These are phyloP conservation scores for Actenoides hombroni DNA, from an alignment of 2,113 vertebrate genomes.

Conservation along the genomic window DNA sequence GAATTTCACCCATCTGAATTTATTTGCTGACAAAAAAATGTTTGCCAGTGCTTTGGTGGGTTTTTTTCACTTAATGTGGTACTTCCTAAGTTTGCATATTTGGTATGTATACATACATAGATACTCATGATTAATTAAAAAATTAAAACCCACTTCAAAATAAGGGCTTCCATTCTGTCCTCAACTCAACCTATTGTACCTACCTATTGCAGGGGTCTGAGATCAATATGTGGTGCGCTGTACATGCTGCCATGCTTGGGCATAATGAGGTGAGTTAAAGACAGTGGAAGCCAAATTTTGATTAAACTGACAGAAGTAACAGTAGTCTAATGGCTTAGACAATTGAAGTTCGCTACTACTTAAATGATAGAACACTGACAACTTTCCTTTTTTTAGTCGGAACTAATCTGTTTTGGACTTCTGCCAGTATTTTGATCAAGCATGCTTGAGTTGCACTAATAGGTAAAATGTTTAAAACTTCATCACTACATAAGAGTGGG, in stretches of 20 bases:
- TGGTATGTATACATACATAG: not conserved
- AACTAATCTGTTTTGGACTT: not conserved
- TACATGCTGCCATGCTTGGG: conserved; percentile 17
- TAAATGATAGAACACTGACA: not conserved
- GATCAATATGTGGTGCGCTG: conserved; percentile 33
- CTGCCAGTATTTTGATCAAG: not conserved
- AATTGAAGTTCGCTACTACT: not conserved
- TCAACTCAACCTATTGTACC: conserved; percentile 34
- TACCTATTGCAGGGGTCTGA: conserved; percentile 46
- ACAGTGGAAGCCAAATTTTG: conserved; percentile 20
- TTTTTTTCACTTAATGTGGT: not conserved
- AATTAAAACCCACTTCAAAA: not conserved
- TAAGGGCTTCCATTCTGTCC: conserved; percentile 32
- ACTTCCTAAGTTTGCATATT: not conserved
- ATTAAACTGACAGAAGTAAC: not conserved
- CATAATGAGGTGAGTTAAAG: conserved; percentile 34
- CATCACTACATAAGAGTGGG: not conserved
- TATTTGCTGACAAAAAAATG: not conserved
- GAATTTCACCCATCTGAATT: not conserved
- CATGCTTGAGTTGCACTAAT: not conserved
- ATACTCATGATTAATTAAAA: not conserved
- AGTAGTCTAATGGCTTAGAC: not conserved
- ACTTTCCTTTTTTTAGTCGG: not conserved
- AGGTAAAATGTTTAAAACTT: not conserved
- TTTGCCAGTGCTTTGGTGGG: not conserved